These are phyloP conservation scores for Keiferia lycopersicella DNA, from an alignment of 2,888 invertebrate species.

Conservation along the genomic window DNA sequence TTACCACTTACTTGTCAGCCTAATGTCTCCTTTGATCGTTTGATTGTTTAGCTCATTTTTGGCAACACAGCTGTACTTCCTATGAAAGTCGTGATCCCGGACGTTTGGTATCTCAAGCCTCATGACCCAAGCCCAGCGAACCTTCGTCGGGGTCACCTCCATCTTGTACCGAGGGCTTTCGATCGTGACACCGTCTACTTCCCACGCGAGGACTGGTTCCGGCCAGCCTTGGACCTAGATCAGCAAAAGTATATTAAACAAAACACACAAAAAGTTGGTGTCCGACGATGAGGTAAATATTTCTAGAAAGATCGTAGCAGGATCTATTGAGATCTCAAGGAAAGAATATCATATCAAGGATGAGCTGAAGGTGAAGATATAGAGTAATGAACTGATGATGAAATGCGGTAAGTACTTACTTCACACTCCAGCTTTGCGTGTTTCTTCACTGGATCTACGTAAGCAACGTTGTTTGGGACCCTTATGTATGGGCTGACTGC, in stretches of 20 bases:
- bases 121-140: constrained; percentile 87
- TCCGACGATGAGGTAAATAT: too few species aligned
- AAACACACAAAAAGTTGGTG: neutral
- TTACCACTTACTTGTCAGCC: constrained; percentile 56
- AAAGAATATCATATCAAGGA: too few species aligned
- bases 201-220: constrained; percentile 93
- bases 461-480: constrained; percentile 88
- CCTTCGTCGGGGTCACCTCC: constrained; percentile 62
- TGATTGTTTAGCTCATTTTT: constrained; percentile 92
- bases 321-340: too few species aligned
- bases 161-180: constrained; percentile 77
- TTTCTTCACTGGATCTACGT: constrained; percentile 82
- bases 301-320: too few species aligned
- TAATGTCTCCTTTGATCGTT: constrained; percentile 85
- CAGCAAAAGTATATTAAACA: neutral
- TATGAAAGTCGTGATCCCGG: constrained; percentile 83
- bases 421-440: constrained; percentile 90
- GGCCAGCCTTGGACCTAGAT: constrained; percentile 92
- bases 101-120: constrained; percentile 87
- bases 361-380: too few species aligned
- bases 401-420: constrained; percentile 53
- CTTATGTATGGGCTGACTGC: constrained; percentile 92
- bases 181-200: constrained; percentile 88
- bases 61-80: constrained; percentile 90
- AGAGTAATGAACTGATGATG: too few species aligned